A percentile compares a stretch with the other conserved stretches of the same genome.
Evolutionary conservation across 2,888 invertebrate genomes (phyloP).

Genomic region (Caenorhabditis sulstoni): DNA sequence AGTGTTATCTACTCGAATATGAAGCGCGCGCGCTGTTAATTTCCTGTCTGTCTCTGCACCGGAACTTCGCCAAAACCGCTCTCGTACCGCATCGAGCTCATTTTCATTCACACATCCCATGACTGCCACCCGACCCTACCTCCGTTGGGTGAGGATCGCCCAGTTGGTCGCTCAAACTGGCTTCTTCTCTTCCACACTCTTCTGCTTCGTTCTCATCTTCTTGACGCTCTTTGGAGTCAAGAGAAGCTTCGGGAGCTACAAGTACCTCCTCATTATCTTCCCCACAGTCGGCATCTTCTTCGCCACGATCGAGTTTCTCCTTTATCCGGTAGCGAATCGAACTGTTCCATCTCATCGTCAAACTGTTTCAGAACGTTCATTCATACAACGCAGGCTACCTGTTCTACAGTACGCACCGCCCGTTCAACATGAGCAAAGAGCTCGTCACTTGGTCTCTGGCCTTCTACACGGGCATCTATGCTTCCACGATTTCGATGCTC

Average conservation of each 20-base stretch:
- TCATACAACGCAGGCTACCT: slow-evolving; percentile 31
- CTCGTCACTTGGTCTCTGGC: slow-evolving; percentile 4
- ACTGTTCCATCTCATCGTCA: no score
- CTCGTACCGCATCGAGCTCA: no score
- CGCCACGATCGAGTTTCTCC: slow-evolving; percentile 17
- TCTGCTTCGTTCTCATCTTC: slow-evolving; percentile 9
- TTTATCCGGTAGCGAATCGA: slow-evolving; percentile 19
- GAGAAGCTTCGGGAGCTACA: slow-evolving; percentile 21
- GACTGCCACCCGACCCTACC: background rate
- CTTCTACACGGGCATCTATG: slow-evolving; percentile 19
- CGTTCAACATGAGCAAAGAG: background rate
- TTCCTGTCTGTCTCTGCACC: no score
- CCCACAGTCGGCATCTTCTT: slow-evolving; percentile 25
- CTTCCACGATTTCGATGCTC: slow-evolving; percentile 14
- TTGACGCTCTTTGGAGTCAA: slow-evolving; percentile 6
- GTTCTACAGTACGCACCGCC: slow-evolving; percentile 15
- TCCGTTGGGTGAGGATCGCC: background rate
- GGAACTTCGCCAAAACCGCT: no score
- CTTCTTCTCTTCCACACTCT: slow-evolving; percentile 2
- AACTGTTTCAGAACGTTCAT: slow-evolving; percentile 7
- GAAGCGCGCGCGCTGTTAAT: no score
- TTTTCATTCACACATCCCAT: background rate
- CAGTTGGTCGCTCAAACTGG: slow-evolving; percentile 14
- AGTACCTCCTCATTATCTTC: slow-evolving; percentile 7
- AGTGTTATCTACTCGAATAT: no score